Base-by-base conservation (phyloP, 2,797 vertebrate species). In the Odontamblyopus lacepedii region DNA sequence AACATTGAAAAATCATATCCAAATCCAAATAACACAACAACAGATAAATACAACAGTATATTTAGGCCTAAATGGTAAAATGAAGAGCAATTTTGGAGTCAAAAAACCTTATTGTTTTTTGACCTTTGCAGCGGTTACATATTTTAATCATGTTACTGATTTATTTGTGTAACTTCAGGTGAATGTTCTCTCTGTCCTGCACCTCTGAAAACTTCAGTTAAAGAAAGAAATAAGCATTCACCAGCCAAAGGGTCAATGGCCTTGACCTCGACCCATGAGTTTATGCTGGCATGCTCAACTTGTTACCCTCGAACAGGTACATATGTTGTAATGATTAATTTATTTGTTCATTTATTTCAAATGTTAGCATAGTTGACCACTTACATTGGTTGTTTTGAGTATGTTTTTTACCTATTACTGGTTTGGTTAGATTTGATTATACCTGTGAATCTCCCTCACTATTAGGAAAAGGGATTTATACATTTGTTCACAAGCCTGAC, bases 301-400 rank as follows among this genome's bases (percentile, higher is more conserved):
- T 99, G 98, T 92, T 98, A 95, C 78, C 94, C 93, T 63, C 95
- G 94, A 80, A 94, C 90, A 94, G 97, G 98, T 98, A 92, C 0
- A 67, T 63, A 48, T 26, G 12, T 26, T 5, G n/a, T 16, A 27
- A 13, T 29, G 56, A 30, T 32, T 19, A 1, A 3, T 61, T 27
- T 18, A 6, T 48, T 48, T 48, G 13, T 48, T 48, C 15, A 15
- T 13, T 48, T 13, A 30, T 60, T 2, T 2, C 57, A 30, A 15
- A 29, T 60, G 27, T 60, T 56, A 23, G 19, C 51, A 53, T n/a
- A 53, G 55, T 23, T 56, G 11, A 56, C 27, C 12, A 27, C 9
- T 1, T 27, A 29, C 11, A 12, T 59, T 12, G 12, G 56, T 59
- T 26, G 56, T 27, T 27, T 15, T 27, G 11, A 15, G 55, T 57